Percentiles rank a stretch among this genome's conserved stretches.
Evolutionary conservation across 1,140 invertebrate genomes (phyloP).

Genomic region (Tetragnatha versicolor): DNA sequence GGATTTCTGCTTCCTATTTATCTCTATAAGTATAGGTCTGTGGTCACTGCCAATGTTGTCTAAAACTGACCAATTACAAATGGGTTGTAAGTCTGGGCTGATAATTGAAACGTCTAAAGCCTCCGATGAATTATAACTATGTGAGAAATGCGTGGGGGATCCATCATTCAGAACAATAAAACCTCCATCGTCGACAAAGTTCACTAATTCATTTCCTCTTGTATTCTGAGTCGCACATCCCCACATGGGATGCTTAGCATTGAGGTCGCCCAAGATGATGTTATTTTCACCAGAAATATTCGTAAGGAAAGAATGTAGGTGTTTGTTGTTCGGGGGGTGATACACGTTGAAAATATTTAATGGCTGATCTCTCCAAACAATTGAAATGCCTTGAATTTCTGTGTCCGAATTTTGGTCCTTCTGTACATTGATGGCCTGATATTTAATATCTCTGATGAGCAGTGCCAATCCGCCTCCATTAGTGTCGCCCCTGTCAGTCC

Average conservation of each 20-base stretch:
- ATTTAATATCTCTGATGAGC: neutral
- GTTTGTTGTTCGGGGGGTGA: neutral
- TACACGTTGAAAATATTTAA: constrained; percentile 16
- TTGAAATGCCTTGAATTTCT: constrained; percentile 15
- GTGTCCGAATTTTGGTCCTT: constrained; percentile 14
- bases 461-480: constrained; percentile 7
- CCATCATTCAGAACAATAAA: constrained; percentile 12
- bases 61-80: constrained; percentile 15
- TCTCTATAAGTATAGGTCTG: neutral
- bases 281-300: constrained; percentile 12
- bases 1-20: neutral
- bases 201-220: constrained; percentile 20
- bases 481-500: constrained; percentile 1
- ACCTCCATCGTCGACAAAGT: constrained; percentile 26
- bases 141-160: constrained; percentile 6
- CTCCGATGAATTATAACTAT: constrained; percentile 15
- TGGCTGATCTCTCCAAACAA: constrained; percentile 4
- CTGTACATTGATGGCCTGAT: constrained; percentile 7
- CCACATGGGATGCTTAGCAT: neutral
- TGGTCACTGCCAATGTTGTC: constrained; percentile 20
- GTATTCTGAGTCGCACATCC: constrained; percentile 17
- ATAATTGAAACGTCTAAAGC: constrained; percentile 17
- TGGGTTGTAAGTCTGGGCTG: constrained; percentile 6
- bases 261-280: constrained; percentile 12
- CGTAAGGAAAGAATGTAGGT: neutral